A percentile compares a stretch with the other conserved stretches of the same genome.
Conservation (phyloP, 1,140 invertebrate species). For the Oryctes rhinoceros region DNA sequence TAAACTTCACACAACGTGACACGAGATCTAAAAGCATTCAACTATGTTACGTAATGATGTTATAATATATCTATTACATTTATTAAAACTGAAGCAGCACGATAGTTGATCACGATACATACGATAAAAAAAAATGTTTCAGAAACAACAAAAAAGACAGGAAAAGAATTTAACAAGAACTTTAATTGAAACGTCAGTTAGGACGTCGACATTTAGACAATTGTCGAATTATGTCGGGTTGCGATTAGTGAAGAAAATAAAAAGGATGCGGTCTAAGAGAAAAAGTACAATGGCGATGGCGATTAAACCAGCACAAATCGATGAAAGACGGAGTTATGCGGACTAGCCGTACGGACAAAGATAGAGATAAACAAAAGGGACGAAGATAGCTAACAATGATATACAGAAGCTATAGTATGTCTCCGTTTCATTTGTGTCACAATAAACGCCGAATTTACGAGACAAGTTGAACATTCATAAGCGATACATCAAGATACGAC, state of each 20-base stretch:
- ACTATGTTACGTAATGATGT: no score
- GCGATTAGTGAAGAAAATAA: constrained; percentile 27
- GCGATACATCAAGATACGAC: constrained; percentile 23
- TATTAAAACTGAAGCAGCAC: neutral
- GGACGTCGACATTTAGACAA: constrained; percentile 24
- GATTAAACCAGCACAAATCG: neutral
- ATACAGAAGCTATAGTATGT: neutral
- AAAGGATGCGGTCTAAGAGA: neutral
- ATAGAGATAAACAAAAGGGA: constrained; percentile 3
- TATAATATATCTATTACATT: neutral
- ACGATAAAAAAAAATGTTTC: neutral
- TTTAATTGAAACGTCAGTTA: constrained; percentile 36
- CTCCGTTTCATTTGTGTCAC: constrained; percentile 22
- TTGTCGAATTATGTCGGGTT: constrained; percentile 28
- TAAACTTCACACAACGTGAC: no score
- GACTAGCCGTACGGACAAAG: neutral
- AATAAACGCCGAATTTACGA: constrained; percentile 34
- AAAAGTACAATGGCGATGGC: neutral
- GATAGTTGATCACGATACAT: neutral
- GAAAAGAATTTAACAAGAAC: constrained; percentile 24
- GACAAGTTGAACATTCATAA: constrained; percentile 34
- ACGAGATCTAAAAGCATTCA: no score
- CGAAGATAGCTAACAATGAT: constrained; percentile 20
- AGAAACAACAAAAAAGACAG: neutral
- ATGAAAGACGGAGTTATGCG: neutral